Evolutionary conservation across 2,113 vertebrate species (phyloP).

Genomic region (Cyphomyrus discorhynchus): DNA sequence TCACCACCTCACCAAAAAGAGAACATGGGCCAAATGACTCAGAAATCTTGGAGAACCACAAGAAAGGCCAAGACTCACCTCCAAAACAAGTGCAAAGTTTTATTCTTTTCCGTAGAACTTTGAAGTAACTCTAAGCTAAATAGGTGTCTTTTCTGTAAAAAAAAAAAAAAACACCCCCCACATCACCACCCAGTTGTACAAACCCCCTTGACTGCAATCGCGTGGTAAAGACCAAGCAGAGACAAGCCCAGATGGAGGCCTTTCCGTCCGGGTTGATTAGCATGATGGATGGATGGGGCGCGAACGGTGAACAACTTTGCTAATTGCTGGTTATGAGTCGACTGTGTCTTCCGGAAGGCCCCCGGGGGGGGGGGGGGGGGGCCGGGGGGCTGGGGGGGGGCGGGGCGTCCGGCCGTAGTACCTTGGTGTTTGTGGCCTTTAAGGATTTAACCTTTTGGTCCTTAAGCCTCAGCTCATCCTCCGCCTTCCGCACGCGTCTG

Average conservation of each 20-base stretch:
- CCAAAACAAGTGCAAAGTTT: background rate
- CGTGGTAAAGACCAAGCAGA: background rate
- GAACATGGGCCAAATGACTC: background rate
- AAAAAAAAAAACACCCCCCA: background rate
- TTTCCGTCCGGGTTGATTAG: background rate
- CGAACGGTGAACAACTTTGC: background rate
- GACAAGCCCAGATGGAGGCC: background rate
- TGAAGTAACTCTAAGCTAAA: background rate
- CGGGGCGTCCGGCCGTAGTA: conserved; percentile 66
- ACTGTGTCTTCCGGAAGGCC: background rate
- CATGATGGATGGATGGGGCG: background rate
- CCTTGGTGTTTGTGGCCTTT: conserved; percentile 81
- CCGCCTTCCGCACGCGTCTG: conserved; percentile 79
- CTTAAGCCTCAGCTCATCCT: conserved; percentile 86
- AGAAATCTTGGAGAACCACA: background rate
- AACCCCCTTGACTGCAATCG: background rate
- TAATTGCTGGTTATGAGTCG: background rate
- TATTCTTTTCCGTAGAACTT: background rate
- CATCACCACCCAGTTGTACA: background rate
- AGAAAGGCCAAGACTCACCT: background rate
- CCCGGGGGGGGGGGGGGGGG: no score
- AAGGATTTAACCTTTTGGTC: conserved; percentile 94
- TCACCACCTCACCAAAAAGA: background rate
- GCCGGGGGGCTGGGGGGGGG: no score
- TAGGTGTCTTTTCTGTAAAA: background rate